A percentile compares a stretch with the other conserved stretches of the same genome.
These are phyloP conservation scores for Meteorus cinctellus DNA, from an alignment of 2,888 invertebrate species.

Conservation along the genomic window DNA sequence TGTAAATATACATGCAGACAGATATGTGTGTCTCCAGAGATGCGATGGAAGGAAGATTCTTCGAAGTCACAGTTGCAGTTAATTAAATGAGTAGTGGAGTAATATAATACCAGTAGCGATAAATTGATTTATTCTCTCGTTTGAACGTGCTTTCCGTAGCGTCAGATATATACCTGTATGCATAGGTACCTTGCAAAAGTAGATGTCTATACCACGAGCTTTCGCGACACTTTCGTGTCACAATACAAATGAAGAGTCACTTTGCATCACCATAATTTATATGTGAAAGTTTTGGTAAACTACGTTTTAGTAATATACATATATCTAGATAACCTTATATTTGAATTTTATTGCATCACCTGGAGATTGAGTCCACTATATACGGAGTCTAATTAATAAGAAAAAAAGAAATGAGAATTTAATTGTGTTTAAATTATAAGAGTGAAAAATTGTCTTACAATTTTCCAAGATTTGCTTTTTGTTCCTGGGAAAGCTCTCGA, in stretches of 20 bases:
- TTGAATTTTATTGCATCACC: background rate
- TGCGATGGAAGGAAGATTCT: background rate
- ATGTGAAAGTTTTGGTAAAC: background rate
- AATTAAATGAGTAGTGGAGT: constrained; percentile 24
- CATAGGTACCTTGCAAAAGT: background rate
- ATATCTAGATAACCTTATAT: background rate
- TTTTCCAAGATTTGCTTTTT: constrained; percentile 4
- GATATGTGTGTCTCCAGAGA: background rate
- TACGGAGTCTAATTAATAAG: background rate
- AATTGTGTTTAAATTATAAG: background rate
- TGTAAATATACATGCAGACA: background rate
- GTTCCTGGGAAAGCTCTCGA: background rate
- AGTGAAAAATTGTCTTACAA: background rate
- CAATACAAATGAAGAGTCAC: background rate
- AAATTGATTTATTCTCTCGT: constrained; percentile 32
- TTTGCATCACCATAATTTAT: background rate
- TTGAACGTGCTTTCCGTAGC: background rate
- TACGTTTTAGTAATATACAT: too few species aligned
- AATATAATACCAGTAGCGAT: constrained; percentile 31
- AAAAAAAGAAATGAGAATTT: background rate
- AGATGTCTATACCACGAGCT: background rate
- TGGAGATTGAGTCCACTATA: background rate
- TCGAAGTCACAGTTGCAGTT: constrained; percentile 12
- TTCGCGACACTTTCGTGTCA: background rate
- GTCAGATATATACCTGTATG: background rate